Percentiles rank a stretch among this genome's conserved stretches.
Conservation (phyloP, 2,797 vertebrate species). For the Phalloptychus januarius region DNA sequence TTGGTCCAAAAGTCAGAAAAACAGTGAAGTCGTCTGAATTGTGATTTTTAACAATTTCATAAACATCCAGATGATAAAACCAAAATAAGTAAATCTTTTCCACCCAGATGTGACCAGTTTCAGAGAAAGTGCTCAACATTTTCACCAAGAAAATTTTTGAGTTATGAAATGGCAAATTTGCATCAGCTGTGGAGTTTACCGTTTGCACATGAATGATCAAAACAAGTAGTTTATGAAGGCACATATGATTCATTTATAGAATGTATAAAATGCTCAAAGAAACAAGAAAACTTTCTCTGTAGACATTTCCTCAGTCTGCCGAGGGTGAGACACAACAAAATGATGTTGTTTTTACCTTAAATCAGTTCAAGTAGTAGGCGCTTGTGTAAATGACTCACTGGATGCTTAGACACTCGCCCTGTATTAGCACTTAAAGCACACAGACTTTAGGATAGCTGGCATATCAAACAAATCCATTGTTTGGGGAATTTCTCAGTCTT, state of each 20-base stretch:
- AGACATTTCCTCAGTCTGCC: background rate
- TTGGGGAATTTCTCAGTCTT: constrained; percentile 4
- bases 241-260: background rate
- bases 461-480: constrained; percentile 4
- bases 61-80: background rate
- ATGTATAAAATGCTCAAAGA: background rate
- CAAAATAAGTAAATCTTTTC: background rate
- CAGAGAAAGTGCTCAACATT: background rate
- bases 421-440: constrained; percentile 8
- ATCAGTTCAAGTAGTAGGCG: constrained; percentile 5
- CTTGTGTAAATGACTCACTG: constrained; percentile 29
- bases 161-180: background rate
- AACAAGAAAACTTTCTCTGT: background rate
- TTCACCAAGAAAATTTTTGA: background rate
- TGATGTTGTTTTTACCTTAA: background rate
- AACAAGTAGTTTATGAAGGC: background rate
- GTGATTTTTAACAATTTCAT: background rate
- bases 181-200: background rate
- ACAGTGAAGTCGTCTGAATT: background rate
- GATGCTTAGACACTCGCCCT: constrained; percentile 22
- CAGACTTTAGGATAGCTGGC: background rate
- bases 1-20: background rate
- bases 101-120: background rate
- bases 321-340: background rate
- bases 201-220: background rate